A percentile compares a stretch with the other conserved stretches of the same genome.
Evolutionary conservation across 2,888 invertebrate genomes (phyloP).

Genomic region (Melipona beecheii): DNA sequence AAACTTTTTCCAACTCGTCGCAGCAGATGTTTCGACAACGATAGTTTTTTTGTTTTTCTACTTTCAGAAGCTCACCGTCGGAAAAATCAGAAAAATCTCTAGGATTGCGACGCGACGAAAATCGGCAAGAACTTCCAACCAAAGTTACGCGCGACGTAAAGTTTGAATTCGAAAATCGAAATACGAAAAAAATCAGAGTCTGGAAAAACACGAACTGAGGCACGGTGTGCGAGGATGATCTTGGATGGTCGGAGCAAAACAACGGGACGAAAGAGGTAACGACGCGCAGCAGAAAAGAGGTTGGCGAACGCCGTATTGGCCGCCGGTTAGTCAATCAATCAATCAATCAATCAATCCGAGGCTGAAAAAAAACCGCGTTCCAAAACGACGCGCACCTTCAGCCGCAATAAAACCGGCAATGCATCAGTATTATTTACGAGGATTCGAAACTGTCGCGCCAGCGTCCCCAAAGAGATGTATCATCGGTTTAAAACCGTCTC

Average conservation of each 20-base stretch:
- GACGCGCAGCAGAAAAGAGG: not conserved
- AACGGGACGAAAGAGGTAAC: not conserved
- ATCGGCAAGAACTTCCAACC: too few species aligned
- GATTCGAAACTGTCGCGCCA: conserved; percentile 6
- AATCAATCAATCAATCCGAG: conserved; percentile 17
- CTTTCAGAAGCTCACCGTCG: too few species aligned
- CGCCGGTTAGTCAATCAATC: conserved; percentile 9
- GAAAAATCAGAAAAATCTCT: too few species aligned
- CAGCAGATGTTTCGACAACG: too few species aligned
- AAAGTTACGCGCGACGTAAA: too few species aligned
- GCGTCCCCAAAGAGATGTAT: not conserved
- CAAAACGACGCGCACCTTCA: conserved; percentile 1
- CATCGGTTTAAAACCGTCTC: not conserved
- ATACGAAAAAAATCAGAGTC: too few species aligned
- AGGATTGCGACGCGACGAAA: too few species aligned
- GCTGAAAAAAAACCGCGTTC: not conserved
- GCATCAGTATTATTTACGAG: conserved; percentile 29
- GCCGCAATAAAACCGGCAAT: conserved; percentile 22
- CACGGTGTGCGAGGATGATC: not conserved
- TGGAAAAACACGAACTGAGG: not conserved
- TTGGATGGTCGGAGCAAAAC: not conserved
- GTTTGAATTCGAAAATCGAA: too few species aligned
- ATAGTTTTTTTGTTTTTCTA: too few species aligned
- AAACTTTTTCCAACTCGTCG: too few species aligned
- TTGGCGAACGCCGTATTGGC: conserved; percentile 7